Evolutionary conservation across 1,140 invertebrate species (phyloP), one percentile per base, ranked within the genome.

Genomic region (Rhyacophila brunnea): DNA sequence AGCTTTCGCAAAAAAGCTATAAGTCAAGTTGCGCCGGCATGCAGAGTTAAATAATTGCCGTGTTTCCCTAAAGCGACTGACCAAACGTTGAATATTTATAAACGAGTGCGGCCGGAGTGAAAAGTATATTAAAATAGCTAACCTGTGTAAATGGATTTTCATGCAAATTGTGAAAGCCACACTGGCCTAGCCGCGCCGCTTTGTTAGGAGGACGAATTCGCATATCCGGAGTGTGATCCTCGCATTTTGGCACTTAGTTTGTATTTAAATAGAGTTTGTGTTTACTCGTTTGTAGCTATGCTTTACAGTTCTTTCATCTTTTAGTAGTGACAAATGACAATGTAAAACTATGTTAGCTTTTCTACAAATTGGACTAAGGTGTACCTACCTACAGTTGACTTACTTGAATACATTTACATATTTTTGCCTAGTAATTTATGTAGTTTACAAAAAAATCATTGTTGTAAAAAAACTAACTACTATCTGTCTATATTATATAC

Each of bases 121-220:
- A 61, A 61, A 61, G 59, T 61, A 54, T 53, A 53, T 53, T 60
- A 60, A 60, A 60, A 60, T 60, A 47, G 58, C 58, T 60, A 60
- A 60, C 58, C 58, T 60, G 58, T 60, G 59, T 61, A 61, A 61
- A 61, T 61, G 59, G 45, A 61, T 55, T 61, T 61, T 50, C 59
- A 61, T 61, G 59, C 59, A 61, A 61, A 61, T 61, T 35, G 58
- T 54, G 32, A 23, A 32, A 46, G 42, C 14, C 46, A 13, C 56
- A 32, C 36, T 17, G 40, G 17, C 17, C 32, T 13, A 23, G 53
- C 35, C 11, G 40, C 11, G 44, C 23, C 32, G 40, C 19, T 20
- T 23, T 13, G 14, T 6, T 13, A 10, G 40, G 46, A 23, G 36
- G 9, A 9, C 42, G 44, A 32, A 47, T 53, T 20, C 49, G 43